Conservation (phyloP, 2,888 invertebrate genomes). For the Margaritifera margaritifera region DNA sequence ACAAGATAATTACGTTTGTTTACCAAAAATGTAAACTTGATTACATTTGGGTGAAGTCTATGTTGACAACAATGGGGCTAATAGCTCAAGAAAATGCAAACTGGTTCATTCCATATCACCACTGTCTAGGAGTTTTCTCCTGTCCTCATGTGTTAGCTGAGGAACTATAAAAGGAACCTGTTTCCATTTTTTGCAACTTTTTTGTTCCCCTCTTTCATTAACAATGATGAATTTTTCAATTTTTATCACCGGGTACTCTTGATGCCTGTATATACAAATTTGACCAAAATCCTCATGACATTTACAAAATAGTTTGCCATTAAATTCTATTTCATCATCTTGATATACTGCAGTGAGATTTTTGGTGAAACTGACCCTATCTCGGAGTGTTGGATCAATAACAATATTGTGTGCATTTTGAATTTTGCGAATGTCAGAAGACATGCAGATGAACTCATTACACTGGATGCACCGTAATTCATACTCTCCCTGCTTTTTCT, state of each 20-base stretch:
- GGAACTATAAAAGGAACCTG: conserved; percentile 26
- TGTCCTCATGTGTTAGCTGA: conserved; percentile 24
- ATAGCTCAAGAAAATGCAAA: too few relatives aligned
- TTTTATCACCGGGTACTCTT: conserved; percentile 35
- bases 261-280: conserved; percentile 20
- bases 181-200: conserved; percentile 40
- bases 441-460: conserved; percentile 42
- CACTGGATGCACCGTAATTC: conserved; percentile 53
- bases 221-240: conserved; percentile 28
- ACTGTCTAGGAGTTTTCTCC: background rate
- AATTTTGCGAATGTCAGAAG: conserved; percentile 46
- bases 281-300: conserved; percentile 34
- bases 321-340: conserved; percentile 24
- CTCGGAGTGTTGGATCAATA: conserved; percentile 31
- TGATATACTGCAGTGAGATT: conserved; percentile 9
- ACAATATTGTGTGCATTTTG: conserved; percentile 48
- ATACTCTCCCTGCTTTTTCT: conserved; percentile 24
- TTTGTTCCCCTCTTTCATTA: conserved; percentile 18
- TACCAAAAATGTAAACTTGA: too few relatives aligned
- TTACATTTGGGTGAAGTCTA: too few relatives aligned
- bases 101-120: too few relatives aligned
- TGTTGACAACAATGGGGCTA: too few relatives aligned
- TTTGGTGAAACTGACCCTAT: conserved; percentile 8
- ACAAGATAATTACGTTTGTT: too few relatives aligned
- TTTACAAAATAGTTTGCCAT: conserved; percentile 25